Evolutionary conservation across 2,113 vertebrate genomes (phyloP), one percentile per base, ranked within the genome.

Genomic region (Cnemophilus loriae): DNA sequence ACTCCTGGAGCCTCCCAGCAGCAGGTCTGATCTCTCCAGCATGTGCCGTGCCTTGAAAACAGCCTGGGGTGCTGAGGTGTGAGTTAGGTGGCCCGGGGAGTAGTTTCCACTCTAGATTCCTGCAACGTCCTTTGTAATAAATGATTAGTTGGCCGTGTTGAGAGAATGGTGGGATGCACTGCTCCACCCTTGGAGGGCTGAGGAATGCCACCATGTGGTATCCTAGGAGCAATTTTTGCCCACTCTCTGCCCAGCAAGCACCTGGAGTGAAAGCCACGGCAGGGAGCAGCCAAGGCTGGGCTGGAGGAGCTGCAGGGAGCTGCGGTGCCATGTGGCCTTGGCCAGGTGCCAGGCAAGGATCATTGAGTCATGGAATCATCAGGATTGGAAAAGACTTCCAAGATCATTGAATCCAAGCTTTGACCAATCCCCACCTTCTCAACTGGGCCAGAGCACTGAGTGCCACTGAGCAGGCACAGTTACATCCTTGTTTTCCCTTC

Each of bases 151-250:
- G 28, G 79, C 7, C 33, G 56, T 12, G 1, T 59, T 88, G 68
- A 50, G 46, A 12, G 30, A 87, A 49, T 0, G 0, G 30, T 0
- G 0, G 35, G 41, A 89, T 55, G 39, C 17, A 65, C 35, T 0
- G 0, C 37, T 65, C 49, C n/a, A 24, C n/a, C 81, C 37, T 35
- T 47, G n/a, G 26, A 46, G 35, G 27, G 60, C 59, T 61, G 63
- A 83, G 83, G 59, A 78, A 92, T 8, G 5, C 60, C 64, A 74
- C 35, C 42, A 33, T 1, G 1, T 11, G 33, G 33, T 17, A 41
- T 9, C 35, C 11, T 44, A 71, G 76, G 59, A 22, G 57, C 2
- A 52, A 23, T 14, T 73, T 69, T 6, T 89, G 64, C 20, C 76
- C 1, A 1, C 14, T 39, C 16, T 33, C 53, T 94, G 83, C 42